A percentile compares a stretch with the other conserved stretches of the same genome.
Evolutionary conservation across 2,888 invertebrate genomes (phyloP).

Genomic region (Agrilus biguttatus): DNA sequence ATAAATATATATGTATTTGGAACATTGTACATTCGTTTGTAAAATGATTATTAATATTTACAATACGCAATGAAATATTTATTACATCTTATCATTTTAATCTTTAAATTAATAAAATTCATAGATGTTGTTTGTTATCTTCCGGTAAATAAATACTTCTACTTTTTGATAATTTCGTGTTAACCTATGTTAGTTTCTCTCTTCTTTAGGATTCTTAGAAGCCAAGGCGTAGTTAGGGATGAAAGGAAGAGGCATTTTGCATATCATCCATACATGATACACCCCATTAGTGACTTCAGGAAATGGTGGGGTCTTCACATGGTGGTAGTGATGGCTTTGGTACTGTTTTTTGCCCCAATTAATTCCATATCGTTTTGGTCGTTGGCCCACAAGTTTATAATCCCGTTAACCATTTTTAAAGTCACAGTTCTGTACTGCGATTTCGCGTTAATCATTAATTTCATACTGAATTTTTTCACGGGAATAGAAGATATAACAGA

Average conservation of each 20-base stretch:
- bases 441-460: slow-evolving; percentile 20
- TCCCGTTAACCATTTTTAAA: slow-evolving; percentile 8
- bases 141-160: no score
- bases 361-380: slow-evolving; percentile 20
- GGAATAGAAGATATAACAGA: slow-evolving; percentile 12
- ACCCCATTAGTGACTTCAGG: slow-evolving; percentile 29
- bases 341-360: slow-evolving; percentile 22
- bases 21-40: no score
- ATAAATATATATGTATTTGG: no score
- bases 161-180: no score
- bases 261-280: slow-evolving; percentile 23
- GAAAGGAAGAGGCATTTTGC: slow-evolving; percentile 26
- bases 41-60: no score
- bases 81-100: no score
- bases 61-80: no score
- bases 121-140: no score
- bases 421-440: slow-evolving; percentile 18
- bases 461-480: slow-evolving; percentile 24
- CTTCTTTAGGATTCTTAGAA: slow-evolving; percentile 14
- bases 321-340: slow-evolving; percentile 17
- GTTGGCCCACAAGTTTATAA: neutral
- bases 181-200: no score
- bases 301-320: slow-evolving; percentile 25
- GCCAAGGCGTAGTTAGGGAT: slow-evolving; percentile 22
- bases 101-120: no score